These are phyloP conservation scores for Cydia splendana DNA, from an alignment of 1,140 invertebrate species.

Conservation along the genomic window DNA sequence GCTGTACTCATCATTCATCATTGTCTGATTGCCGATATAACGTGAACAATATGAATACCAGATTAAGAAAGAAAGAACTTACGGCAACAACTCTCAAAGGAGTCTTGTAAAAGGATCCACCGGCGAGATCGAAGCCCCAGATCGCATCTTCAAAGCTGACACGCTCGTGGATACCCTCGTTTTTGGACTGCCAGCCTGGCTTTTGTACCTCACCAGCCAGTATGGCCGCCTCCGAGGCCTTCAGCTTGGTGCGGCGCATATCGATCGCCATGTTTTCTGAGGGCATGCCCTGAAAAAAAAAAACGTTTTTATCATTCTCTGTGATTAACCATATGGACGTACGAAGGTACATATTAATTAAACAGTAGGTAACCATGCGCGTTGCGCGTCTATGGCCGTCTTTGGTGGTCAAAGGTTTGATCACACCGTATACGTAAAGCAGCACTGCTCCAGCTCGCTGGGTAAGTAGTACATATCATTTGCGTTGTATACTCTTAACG, in stretches of 20 bases:
- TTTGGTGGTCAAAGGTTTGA: no score
- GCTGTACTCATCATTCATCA: no score
- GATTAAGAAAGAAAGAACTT: slow-evolving; percentile 35
- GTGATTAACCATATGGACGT: no score
- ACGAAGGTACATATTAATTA: no score
- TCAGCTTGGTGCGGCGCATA: slow-evolving; percentile 20
- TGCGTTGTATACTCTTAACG: no score
- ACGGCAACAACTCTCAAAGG: slow-evolving; percentile 60
- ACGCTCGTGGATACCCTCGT: slow-evolving; percentile 65
- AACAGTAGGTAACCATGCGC: no score
- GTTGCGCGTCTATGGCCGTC: no score
- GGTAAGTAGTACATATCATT: no score
- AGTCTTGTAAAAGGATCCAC: slow-evolving; percentile 56
- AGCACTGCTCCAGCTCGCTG: no score
- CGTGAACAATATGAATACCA: neutral
- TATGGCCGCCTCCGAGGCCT: slow-evolving; percentile 33
- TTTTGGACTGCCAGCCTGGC: slow-evolving; percentile 60
- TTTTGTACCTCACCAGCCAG: slow-evolving; percentile 36
- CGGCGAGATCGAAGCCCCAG: slow-evolving; percentile 66
- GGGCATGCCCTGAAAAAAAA: slow-evolving; percentile 12
- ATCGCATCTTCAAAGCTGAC: slow-evolving; percentile 67
- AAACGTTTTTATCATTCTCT: no score
- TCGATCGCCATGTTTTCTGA: slow-evolving; percentile 25
- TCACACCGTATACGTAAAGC: no score
- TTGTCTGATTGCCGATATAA: no score